Evolutionary conservation across 2,113 vertebrate species (phyloP).

Genomic region (Arizona elegans): DNA sequence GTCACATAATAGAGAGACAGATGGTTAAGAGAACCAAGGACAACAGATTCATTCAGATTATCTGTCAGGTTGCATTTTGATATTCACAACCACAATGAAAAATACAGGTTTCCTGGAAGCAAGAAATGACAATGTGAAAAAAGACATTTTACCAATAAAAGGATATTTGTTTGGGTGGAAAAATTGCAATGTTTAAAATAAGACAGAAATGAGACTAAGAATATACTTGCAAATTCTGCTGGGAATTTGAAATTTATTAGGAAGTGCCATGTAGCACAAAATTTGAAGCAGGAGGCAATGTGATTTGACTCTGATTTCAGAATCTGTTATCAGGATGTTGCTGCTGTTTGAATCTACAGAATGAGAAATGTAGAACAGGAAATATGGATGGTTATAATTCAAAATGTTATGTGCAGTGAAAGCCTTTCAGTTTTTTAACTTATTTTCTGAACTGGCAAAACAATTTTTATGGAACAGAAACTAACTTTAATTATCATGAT

Average conservation of each 20-base stretch:
- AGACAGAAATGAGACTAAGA: not conserved
- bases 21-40: conserved; percentile 23
- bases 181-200: conserved; percentile 12
- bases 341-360: not conserved
- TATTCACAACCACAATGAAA: conserved; percentile 26
- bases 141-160: conserved; percentile 10
- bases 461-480: not conserved
- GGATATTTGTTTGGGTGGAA: not conserved
- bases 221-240: not conserved
- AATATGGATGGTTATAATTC: not conserved
- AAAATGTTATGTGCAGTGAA: not conserved
- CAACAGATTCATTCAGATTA: conserved; percentile 34
- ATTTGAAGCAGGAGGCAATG: conserved; percentile 5
- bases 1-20: conserved; percentile 12
- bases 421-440: not conserved
- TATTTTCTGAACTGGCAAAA: not conserved
- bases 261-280: not conserved
- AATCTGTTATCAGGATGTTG: not conserved
- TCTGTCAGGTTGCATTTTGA: conserved; percentile 30
- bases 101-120: conserved; percentile 36
- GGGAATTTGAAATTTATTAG: not conserved
- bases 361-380: not conserved
- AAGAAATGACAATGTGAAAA: conserved; percentile 18
- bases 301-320: conserved; percentile 14
- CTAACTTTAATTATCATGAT: not conserved